Base-by-base conservation (phyloP, 2,797 vertebrate genomes). In the Cossypha polioptera region DNA sequence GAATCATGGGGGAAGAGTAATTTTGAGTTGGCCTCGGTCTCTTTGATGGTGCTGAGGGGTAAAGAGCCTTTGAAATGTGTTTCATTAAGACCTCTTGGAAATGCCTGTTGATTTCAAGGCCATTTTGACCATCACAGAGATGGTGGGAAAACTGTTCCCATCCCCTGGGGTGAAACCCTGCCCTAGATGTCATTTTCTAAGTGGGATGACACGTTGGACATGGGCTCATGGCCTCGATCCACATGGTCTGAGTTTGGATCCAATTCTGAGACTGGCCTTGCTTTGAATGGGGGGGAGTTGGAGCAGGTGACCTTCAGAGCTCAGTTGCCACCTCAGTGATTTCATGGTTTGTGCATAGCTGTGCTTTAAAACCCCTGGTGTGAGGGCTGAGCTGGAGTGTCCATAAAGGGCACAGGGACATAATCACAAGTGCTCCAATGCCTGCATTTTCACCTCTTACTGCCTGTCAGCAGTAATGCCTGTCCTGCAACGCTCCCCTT, bases 71-170 rank as follows among this genome's bases (percentile, higher is more conserved):
- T 87, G 73, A 89, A 92, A 90, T 33, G 14, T 53, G 14, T 40
- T 93, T 93, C 71, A 63, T 92, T 89, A 86, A 80, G 88, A 82
- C 10, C 16, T 54, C 61, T 87, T 74, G 53, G 42, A 86, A 33
- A 51, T 29, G 10, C 15, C 24, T 83, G 71, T 80, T 71, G 59
- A 58, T 75, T 92, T 83, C 1, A 7, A 75, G 58, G 35, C 20
- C 7, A 1, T n/a, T 16, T 54, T 85, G 74, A 57, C 63, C 28
- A 31, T 15, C 20, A 25, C 16, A 69, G 48, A 59, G 40, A 54
- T 33, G 38, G 20, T 15, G 14, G 31, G 5, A 31, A 63, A 71
- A 45, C 28, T 48, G 26, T 17, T 91, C 17, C 57, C 29, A 48
- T 19, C 13, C 54, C 15, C 57, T 62, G 71, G 25, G 33, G 33